Conservation (phyloP, 2,888 invertebrate species). For the Elysia crispata region DNA sequence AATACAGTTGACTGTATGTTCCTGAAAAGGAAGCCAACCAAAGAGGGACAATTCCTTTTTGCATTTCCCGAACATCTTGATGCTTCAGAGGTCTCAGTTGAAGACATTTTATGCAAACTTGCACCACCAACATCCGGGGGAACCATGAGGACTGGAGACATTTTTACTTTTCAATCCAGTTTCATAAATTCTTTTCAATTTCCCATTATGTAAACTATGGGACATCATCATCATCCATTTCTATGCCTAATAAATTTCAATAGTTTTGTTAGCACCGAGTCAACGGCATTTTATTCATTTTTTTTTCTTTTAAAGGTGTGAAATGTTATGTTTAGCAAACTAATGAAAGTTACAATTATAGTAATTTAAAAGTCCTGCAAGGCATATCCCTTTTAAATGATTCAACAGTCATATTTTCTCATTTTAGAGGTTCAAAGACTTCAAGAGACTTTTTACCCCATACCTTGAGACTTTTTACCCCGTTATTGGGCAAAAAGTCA, state of each 20-base stretch:
- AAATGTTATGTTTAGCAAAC: neutral
- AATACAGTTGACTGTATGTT: neutral
- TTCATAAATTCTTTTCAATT: neutral
- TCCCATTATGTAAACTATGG: conserved; percentile 1
- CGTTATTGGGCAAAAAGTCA: too few relatives aligned
- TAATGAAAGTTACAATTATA: neutral
- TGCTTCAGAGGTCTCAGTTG: conserved; percentile 9
- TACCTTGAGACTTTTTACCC: too few relatives aligned
- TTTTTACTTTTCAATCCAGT: neutral
- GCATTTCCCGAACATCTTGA: neutral
- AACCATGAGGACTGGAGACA: neutral
- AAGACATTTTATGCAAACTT: neutral
- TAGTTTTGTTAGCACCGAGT: too few relatives aligned
- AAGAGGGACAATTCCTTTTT: neutral
- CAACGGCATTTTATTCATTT: neutral
- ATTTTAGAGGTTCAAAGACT: too few relatives aligned
- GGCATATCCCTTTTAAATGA: too few relatives aligned
- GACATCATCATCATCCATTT: too few relatives aligned
- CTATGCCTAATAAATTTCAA: too few relatives aligned
- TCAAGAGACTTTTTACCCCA: too few relatives aligned
- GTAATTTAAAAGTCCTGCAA: neutral
- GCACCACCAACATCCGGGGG: conserved; percentile 1
- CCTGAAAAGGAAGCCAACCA: neutral
- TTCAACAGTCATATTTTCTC: too few relatives aligned
- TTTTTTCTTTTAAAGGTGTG: neutral